These are phyloP conservation scores for Barnardius zonarius DNA, from an alignment of 2,113 vertebrate genomes.

Conservation along the genomic window DNA sequence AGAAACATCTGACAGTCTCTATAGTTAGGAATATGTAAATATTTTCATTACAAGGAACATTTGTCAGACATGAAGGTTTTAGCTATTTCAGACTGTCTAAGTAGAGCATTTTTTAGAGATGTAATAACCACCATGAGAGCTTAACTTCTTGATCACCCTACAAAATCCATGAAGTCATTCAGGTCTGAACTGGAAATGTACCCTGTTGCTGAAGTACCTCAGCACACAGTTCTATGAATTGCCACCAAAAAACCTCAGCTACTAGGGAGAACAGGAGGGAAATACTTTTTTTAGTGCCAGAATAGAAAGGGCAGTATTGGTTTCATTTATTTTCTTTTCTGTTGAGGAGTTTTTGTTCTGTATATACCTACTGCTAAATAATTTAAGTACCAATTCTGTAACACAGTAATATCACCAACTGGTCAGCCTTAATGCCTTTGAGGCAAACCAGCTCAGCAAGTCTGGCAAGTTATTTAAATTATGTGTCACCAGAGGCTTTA, in stretches of 20 bases:
- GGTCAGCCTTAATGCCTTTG: neutral
- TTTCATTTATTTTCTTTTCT: neutral
- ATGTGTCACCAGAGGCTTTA: neutral
- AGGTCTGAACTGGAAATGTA: neutral
- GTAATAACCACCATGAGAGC: neutral
- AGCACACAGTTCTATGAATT: neutral
- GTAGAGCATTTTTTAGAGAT: neutral
- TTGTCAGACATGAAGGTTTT: neutral
- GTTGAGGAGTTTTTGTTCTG: neutral
- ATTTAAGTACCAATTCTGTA: neutral
- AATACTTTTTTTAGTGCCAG: neutral
- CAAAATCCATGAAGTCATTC: neutral
- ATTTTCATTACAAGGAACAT: slow-evolving; percentile 1
- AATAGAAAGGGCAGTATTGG: neutral
- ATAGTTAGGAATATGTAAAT: neutral
- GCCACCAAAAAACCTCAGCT: neutral
- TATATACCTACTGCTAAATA: neutral
- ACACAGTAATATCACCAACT: neutral
- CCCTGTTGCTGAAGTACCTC: neutral
- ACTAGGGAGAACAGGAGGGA: neutral
- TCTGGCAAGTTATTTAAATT: slow-evolving; percentile 13
- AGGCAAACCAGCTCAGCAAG: neutral
- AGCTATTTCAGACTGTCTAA: neutral
- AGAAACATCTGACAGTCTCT: slow-evolving; percentile 2
- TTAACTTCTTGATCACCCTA: neutral